Base-by-base conservation (phyloP, 2,797 vertebrate genomes). In the Odontamblyopus lacepedii region DNA sequence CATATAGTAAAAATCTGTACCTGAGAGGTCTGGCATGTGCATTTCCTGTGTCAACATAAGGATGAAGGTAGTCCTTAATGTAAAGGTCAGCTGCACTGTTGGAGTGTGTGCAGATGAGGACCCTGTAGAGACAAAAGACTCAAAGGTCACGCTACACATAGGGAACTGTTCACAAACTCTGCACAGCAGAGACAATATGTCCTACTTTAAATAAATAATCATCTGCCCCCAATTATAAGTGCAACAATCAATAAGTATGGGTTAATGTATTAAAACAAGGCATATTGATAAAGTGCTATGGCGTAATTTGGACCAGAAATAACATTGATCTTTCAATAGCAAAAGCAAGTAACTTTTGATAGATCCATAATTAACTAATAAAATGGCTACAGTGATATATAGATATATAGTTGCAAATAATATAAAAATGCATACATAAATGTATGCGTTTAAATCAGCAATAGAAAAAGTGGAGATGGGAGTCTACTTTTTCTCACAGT, bases 51-150 rank as follows among this genome's bases (percentile, higher is more conserved):
- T 99, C 98, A 87, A 99, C 97, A 84, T 99, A 98, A 78, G 98
- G 98, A 95, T 99, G 98, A 94, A 99, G 97, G 93, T 99, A 99
- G 95, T 99, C 98, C 95, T 99, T 99, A 94, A 99, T 99, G 95
- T 99, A 99, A 93, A 99, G 95, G 93, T 99, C 98, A 92, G 98
- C 98, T 74, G 98, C 98, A 91, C 98, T 99, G 96, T 99, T 99
- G 91, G 98, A 99, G 94, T 99, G 98, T 93, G 98, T 99, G 95
- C 98, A 99, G 94, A 99, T 98, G 91, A 99, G 95, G 92, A 99
- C 97, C 94, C 98, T 99, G 89, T 9, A 41, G 63, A 85, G 61
- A 74, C 30, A 73, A 79, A 76, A 83, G 8, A 61, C 0, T 71
- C 59, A 81, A 55, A 59, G 12, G 68, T 67, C 63, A 79, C 44